phyloP scores from a whole-genome alignment of 2,113 vertebrate species.

The Perognathus longimembris region DNA sequence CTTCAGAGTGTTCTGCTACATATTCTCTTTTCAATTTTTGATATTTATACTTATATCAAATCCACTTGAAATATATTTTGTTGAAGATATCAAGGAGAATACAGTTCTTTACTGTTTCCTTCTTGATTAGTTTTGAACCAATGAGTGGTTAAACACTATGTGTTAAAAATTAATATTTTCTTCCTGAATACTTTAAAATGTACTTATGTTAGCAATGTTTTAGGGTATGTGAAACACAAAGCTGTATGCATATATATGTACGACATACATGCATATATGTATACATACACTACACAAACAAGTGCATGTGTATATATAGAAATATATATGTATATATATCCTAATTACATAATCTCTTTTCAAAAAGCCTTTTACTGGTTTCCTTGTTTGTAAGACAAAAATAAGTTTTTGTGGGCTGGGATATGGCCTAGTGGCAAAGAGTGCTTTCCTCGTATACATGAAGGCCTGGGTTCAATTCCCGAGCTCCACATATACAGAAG shows the following conservation, averaged over 20 bases:
- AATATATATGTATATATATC: neutral
- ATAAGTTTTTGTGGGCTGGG: too few species aligned
- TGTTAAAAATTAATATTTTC: neutral
- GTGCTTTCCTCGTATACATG: too few species aligned
- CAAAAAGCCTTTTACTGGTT: neutral
- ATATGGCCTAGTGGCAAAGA: too few species aligned
- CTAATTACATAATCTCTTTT: neutral
- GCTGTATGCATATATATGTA: neutral
- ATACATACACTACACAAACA: neutral
- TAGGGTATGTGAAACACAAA: neutral
- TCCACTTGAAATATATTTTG: neutral
- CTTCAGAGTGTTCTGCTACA: neutral
- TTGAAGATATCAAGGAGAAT: constrained; percentile 10
- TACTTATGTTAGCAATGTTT: neutral
- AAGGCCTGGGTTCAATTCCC: too few species aligned
- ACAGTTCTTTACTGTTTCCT: neutral
- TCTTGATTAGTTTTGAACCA: neutral
- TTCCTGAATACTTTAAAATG: neutral
- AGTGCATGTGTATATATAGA: neutral
- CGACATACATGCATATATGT: neutral
- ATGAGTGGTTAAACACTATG: neutral
- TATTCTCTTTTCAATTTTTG: constrained; percentile 16
- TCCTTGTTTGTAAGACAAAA: neutral
- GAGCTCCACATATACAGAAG: too few species aligned
- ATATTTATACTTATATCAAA: neutral